phyloP scores from a whole-genome alignment of 2,888 invertebrate genomes.

The Erynnis tages region DNA sequence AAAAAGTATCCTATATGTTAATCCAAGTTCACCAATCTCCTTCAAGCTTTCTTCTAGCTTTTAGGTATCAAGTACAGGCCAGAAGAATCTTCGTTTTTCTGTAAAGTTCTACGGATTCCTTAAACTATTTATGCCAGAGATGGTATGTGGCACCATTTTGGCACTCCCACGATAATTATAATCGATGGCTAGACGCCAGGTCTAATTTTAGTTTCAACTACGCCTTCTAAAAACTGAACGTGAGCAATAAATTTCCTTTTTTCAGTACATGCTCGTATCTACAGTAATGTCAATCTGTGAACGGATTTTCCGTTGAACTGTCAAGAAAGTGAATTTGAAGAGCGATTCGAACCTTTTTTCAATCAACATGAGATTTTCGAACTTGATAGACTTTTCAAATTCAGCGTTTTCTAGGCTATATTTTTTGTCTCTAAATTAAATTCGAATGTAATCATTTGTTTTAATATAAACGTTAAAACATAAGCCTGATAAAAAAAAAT shows the following conservation, averaged over 20 bases:
- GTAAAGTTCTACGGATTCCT: neutral
- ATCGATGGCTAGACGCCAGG: conserved; percentile 61
- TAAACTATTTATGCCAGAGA: conserved; percentile 45
- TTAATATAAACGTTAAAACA: too few relatives aligned
- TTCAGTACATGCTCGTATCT: too few relatives aligned
- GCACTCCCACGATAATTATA: conserved; percentile 69
- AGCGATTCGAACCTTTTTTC: neutral
- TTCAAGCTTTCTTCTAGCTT: too few relatives aligned
- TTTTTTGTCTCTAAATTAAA: too few relatives aligned
- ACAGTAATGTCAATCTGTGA: conserved; percentile 22
- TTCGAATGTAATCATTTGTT: too few relatives aligned
- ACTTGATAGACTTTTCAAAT: too few relatives aligned
- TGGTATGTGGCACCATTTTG: conserved; percentile 64
- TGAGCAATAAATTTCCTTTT: conserved; percentile 43
- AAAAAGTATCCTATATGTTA: too few relatives aligned
- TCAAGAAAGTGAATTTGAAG: neutral
- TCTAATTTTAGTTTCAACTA: conserved; percentile 57
- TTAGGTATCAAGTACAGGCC: too few relatives aligned
- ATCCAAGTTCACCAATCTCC: too few relatives aligned
- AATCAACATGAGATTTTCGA: neutral
- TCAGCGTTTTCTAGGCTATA: too few relatives aligned
- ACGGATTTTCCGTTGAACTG: conserved; percentile 3
- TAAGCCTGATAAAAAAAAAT: too few relatives aligned
- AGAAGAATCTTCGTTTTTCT: too few relatives aligned
- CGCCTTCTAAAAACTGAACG: conserved; percentile 45